These are phyloP conservation scores for Aphrophora alni DNA, from an alignment of 2,888 invertebrate species.

Conservation along the genomic window DNA sequence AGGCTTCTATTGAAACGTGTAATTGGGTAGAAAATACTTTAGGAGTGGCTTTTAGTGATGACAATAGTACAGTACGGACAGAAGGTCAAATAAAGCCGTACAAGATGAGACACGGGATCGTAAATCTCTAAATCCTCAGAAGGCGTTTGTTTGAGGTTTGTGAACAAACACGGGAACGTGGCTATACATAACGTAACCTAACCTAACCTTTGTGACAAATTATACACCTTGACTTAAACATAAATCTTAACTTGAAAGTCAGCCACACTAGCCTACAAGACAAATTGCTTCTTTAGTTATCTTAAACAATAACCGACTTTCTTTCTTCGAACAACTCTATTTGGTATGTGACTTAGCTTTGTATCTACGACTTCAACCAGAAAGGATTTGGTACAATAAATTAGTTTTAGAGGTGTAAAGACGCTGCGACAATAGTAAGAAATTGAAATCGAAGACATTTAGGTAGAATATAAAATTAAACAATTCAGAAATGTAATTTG, in stretches of 20 bases:
- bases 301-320: neutral
- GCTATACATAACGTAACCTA: neutral
- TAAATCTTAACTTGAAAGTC: neutral
- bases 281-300: neutral
- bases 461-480: too few relatives aligned
- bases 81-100: neutral
- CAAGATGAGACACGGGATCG: neutral
- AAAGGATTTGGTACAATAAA: too few relatives aligned
- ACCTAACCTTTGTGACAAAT: neutral
- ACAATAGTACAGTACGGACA: neutral
- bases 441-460: too few relatives aligned
- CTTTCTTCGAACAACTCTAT: neutral
- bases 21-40: conserved; percentile 19
- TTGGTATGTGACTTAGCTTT: neutral
- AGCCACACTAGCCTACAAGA: neutral
- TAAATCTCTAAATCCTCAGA: neutral
- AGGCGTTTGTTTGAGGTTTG: neutral
- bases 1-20: conserved; percentile 23
- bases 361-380: neutral
- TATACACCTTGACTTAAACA: neutral
- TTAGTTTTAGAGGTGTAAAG: too few relatives aligned
- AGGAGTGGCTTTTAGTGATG: conserved; percentile 10
- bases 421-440: too few relatives aligned
- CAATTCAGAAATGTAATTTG: too few relatives aligned
- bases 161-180: neutral